These are phyloP conservation scores for Siniperca knerii DNA, from an alignment of 2,113 vertebrate genomes.

Conservation along the genomic window DNA sequence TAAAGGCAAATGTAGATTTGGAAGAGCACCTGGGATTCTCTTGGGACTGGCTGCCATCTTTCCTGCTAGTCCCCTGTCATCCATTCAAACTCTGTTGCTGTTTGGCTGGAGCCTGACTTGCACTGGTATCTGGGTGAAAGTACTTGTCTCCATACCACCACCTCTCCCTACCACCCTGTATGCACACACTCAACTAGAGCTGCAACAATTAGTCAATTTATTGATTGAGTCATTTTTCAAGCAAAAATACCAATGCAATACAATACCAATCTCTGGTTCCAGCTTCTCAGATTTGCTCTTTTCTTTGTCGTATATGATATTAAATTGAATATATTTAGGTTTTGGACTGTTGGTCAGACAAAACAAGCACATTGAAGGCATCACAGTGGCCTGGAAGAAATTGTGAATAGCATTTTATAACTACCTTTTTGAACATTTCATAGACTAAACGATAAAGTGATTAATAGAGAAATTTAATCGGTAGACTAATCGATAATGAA, in stretches of 20 bases:
- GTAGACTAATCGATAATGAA: no score
- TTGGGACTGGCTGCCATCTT: slow-evolving; percentile 31
- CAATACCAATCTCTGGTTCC: not conserved
- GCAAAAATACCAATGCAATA: not conserved
- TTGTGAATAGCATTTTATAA: not conserved
- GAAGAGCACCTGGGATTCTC: slow-evolving; percentile 37
- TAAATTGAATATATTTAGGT: not conserved
- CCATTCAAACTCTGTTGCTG: slow-evolving; percentile 23
- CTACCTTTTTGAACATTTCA: no score
- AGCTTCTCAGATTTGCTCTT: not conserved
- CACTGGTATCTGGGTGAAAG: not conserved
- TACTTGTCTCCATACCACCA: not conserved
- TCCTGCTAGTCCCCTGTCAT: slow-evolving; percentile 17
- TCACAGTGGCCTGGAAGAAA: not conserved
- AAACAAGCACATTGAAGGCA: not conserved
- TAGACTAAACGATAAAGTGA: no score
- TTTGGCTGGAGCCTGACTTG: not conserved
- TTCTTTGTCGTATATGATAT: not conserved
- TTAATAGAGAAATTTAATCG: no score
- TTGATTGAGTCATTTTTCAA: not conserved
- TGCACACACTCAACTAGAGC: not conserved
- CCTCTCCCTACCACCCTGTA: no score
- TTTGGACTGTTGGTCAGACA: not conserved
- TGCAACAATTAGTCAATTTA: not conserved
- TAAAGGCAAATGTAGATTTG: slow-evolving; percentile 47